Conservation (phyloP, 2,113 vertebrate species). For the Myrmophylax atrothorax region DNA sequence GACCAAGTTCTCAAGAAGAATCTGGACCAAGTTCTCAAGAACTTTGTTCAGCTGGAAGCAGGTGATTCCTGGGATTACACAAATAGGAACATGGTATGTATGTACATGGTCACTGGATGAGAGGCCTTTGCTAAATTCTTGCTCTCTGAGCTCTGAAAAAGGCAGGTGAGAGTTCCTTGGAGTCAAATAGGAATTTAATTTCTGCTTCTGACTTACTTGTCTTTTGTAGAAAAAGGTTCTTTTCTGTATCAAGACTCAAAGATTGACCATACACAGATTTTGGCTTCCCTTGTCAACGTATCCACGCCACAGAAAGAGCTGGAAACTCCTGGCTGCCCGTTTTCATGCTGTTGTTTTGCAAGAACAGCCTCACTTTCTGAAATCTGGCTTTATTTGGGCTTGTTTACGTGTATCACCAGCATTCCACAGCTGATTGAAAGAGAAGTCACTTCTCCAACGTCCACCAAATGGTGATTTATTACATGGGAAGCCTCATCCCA, state of each 20-base stretch:
- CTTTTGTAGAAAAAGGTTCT: neutral
- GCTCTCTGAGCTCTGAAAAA: neutral
- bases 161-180: neutral
- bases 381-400: neutral
- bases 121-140: neutral
- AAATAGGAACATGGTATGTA: neutral
- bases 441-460: neutral
- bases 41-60: neutral
- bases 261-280: neutral
- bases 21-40: neutral
- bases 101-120: fast-evolving
- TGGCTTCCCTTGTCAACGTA: neutral
- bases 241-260: neutral
- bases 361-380: neutral
- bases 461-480: neutral
- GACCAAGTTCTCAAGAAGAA: neutral
- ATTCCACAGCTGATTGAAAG: neutral
- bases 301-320: neutral
- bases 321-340: neutral
- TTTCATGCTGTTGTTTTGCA: neutral
- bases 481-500: neutral
- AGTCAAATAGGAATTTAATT: neutral
- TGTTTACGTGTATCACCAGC: neutral
- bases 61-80: neutral
- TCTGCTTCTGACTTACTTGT: neutral